These are phyloP conservation scores for Pontoporia blainvillei DNA, from an alignment of 2,113 vertebrate genomes.

Conservation along the genomic window DNA sequence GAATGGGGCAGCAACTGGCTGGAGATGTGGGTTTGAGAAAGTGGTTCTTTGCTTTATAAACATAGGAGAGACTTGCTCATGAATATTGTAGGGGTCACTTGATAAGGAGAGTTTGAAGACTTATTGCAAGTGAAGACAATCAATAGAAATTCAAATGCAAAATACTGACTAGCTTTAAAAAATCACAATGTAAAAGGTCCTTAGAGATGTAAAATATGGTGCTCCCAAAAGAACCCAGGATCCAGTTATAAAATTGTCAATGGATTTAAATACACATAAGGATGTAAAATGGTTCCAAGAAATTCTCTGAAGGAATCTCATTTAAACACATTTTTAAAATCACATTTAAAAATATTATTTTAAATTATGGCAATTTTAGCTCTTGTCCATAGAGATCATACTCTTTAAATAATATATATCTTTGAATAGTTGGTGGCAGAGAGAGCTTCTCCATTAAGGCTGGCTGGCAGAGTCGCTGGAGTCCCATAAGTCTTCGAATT, in stretches of 20 bases:
- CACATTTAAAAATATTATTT: not conserved
- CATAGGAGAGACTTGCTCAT: not conserved
- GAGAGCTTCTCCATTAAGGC: conserved; percentile 77
- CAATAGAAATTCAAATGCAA: not conserved
- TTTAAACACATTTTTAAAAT: conserved; percentile 24
- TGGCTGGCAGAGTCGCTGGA: conserved; percentile 79
- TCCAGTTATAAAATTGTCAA: conserved; percentile 3
- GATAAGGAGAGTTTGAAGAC: conserved; percentile 28
- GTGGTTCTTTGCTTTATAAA: not conserved
- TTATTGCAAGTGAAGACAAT: not conserved
- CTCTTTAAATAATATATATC: conserved; percentile 89
- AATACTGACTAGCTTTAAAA: not conserved
- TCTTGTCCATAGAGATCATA: conserved; percentile 85
- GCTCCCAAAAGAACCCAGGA: conserved; percentile 1
- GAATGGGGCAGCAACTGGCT: not conserved
- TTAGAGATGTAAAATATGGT: not conserved
- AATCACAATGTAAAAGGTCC: not conserved
- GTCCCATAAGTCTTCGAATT: conserved; percentile 85
- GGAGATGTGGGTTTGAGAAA: not conserved
- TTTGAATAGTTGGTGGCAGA: conserved; percentile 83
- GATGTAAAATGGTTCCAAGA: conserved; percentile 33
- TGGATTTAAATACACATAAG: conserved; percentile 28
- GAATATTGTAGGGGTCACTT: not conserved
- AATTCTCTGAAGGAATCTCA: conserved; percentile 46
- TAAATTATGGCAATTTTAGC: conserved; percentile 67